Percentiles rank a stretch among this genome's conserved stretches.
Evolutionary conservation across 2,797 vertebrate genomes (phyloP).

Genomic region (Balearica regulorum): DNA sequence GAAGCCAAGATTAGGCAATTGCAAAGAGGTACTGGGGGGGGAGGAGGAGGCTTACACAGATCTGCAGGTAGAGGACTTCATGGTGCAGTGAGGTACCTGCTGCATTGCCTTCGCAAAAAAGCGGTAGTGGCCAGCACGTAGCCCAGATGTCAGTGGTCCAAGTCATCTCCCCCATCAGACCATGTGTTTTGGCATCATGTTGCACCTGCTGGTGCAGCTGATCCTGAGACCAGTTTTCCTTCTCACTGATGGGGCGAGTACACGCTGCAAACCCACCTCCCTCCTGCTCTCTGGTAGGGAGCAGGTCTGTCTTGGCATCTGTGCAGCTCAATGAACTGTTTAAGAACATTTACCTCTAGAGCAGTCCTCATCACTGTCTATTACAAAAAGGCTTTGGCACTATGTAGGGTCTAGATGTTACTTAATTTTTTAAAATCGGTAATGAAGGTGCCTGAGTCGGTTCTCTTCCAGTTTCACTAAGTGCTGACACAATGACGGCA

Average conservation of each 20-base stretch:
- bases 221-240: neutral
- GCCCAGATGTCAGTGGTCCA: neutral
- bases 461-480: neutral
- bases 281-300: neutral
- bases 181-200: neutral
- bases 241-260: neutral
- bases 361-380: neutral
- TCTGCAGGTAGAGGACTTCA: neutral
- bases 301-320: neutral
- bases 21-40: neutral
- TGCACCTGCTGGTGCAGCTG: neutral
- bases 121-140: fast-evolving
- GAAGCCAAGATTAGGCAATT: neutral
- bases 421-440: neutral
- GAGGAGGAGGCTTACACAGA: neutral
- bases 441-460: neutral
- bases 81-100: conserved; percentile 8
- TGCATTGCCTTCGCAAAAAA: neutral
- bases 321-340: neutral
- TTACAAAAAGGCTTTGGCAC: neutral
- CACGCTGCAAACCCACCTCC: neutral
- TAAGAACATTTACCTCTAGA: neutral
- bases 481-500: neutral
- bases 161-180: neutral
- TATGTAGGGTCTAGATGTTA: neutral